Percentiles rank a stretch among this genome's conserved stretches.
Evolutionary conservation across 1,140 invertebrate species (phyloP).

Genomic region (Camponotus floridanus): DNA sequence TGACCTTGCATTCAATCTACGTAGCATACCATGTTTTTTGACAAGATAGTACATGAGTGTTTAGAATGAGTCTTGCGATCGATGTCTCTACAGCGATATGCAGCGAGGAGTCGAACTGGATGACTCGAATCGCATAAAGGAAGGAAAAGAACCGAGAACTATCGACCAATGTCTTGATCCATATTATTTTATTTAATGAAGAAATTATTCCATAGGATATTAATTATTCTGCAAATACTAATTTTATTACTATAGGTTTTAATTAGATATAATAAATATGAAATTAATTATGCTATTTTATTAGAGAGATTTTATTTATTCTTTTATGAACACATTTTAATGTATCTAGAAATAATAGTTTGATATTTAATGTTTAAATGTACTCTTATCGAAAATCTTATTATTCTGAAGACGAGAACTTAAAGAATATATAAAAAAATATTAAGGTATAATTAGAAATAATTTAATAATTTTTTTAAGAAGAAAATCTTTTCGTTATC

Average conservation of each 20-base stretch:
- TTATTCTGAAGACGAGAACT: neutral
- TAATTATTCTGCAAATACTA: neutral
- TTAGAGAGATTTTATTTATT: neutral
- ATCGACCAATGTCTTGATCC: neutral
- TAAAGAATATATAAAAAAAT: neutral
- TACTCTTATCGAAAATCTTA: neutral
- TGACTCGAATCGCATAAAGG: constrained; percentile 1
- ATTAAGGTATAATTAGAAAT: no score
- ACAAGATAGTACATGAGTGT: constrained; percentile 38
- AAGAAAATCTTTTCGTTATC: neutral
- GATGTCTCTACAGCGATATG: constrained; percentile 31
- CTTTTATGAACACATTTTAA: neutral
- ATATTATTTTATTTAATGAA: neutral
- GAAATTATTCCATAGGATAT: neutral
- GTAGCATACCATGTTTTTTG: constrained; percentile 42
- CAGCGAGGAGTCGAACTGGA: constrained; percentile 18
- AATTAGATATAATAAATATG: neutral
- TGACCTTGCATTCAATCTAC: constrained; percentile 66
- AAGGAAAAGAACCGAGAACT: neutral
- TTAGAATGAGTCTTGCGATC: constrained; percentile 8
- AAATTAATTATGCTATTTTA: neutral
- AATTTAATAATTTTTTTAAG: neutral
- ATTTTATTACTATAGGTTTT: neutral
- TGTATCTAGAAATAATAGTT: neutral
- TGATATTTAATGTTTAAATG: neutral